Base-by-base conservation (phyloP, 2,888 invertebrate genomes). In the Leucania comma region DNA sequence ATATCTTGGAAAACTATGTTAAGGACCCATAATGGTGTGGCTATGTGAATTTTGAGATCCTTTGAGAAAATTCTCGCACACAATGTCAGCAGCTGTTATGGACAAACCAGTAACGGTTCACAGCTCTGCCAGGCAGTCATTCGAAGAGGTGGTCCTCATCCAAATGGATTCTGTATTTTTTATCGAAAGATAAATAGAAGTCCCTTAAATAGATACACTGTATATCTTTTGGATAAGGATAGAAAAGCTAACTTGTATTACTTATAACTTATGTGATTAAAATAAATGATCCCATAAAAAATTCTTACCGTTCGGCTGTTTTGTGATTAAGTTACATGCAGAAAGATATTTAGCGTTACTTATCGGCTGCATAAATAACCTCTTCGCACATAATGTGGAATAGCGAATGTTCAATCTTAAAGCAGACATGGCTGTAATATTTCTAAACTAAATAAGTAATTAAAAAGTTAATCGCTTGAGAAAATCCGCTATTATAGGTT, bases 351-450 rank as follows among this genome's bases (percentile, higher is more conserved):
- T 93, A 17, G 84, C 78, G 71, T 84, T 88, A 82, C 86, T 88
- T 72, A 83, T 66, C 26, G 92, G 86, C 71, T 89, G 89, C 73
- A 88, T 85, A 75, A 91, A 82, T 90, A 94, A 89, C 89, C 93
- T 94, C 84, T 84, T 90, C 22, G 88, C 84, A 76, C 83, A 87
- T 51, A 89, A 71, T 63, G 88, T 75, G 63, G 91, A 88, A 46
- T 88, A 85, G 54, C 90, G 84, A 56, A 94, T 67, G 84, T 88
- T 91, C 20, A 89, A 88, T 75, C 94, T 89, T 74, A 94, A 82
- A 66, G 94, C 91, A 65, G 92, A 93, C 95, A 95, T 95, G 80
- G 4, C 72, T 42, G 14, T n/a, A 5, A 1, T 29, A 61, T 46
- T 50, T 38, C 14, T 56, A 17, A 35, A 51, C 2, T 22, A 29